phyloP scores from a whole-genome alignment of 2,797 vertebrate species.

The Staurois parvus region DNA sequence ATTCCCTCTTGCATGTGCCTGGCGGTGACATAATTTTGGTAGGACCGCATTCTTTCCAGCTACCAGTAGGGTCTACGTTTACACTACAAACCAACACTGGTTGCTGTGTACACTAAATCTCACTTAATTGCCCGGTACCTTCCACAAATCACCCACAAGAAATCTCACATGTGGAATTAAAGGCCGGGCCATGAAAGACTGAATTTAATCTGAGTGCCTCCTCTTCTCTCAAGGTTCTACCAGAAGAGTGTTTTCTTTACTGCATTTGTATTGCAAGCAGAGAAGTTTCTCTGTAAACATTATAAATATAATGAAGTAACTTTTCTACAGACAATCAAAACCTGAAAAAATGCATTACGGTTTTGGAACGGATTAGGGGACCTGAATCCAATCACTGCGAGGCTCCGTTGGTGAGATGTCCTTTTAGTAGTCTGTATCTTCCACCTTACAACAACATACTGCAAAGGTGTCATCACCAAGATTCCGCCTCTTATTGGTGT shows the following conservation, averaged over 20 bases:
- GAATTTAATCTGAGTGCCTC: background rate
- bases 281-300: background rate
- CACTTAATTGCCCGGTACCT: conserved; percentile 19
- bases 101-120: conserved; percentile 38
- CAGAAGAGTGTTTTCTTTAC: background rate
- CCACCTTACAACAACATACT: too few relatives aligned
- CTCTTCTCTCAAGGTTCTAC: background rate
- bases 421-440: background rate
- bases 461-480: too few relatives aligned
- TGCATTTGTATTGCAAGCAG: too few relatives aligned
- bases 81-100: conserved; percentile 33
- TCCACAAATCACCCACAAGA: conserved; percentile 21
- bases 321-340: background rate
- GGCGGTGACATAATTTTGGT: conserved; percentile 47
- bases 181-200: background rate
- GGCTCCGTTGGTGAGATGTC: background rate
- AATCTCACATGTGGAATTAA: conserved; percentile 3
- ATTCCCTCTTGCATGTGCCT: conserved; percentile 37
- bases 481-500: background rate
- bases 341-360: background rate
- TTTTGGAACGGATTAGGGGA: too few relatives aligned
- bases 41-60: conserved; percentile 50
- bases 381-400: too few relatives aligned
- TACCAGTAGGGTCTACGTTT: conserved; percentile 36
- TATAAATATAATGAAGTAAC: background rate